Evolutionary conservation across 2,888 invertebrate species (phyloP).

Genomic region (Drosophila recens): DNA sequence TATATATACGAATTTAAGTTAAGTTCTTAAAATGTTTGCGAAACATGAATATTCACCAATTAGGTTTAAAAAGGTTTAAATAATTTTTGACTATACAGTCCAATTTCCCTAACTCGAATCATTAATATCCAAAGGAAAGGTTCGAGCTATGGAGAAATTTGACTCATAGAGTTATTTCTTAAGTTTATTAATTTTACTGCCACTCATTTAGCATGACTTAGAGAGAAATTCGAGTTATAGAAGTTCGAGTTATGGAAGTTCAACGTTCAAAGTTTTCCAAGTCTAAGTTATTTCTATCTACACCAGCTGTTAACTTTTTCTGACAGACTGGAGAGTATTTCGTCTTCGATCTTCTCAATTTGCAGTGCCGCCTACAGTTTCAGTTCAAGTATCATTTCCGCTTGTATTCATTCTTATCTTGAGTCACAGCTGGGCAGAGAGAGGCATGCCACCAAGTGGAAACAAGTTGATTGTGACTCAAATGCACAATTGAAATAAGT

Average conservation of each 20-base stretch:
- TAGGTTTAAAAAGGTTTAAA: too few relatives aligned
- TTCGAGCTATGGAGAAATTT: too few relatives aligned
- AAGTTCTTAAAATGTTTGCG: not conserved
- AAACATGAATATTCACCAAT: not conserved
- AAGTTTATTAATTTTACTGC: too few relatives aligned
- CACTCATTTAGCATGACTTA: too few relatives aligned
- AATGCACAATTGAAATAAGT: not conserved
- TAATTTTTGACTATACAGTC: not conserved
- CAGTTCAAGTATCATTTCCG: slow-evolving; percentile 28
- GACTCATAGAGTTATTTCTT: too few relatives aligned
- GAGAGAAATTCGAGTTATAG: too few relatives aligned
- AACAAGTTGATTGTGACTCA: slow-evolving; percentile 8
- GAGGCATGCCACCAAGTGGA: not conserved
- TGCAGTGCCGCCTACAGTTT: not conserved
- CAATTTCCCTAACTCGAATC: too few relatives aligned
- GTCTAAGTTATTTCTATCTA: not conserved
- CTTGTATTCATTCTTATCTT: slow-evolving; percentile 25
- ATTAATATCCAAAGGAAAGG: too few relatives aligned
- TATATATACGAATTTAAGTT: too few relatives aligned
- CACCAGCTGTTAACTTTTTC: not conserved
- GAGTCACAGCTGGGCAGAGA: slow-evolving; percentile 11
- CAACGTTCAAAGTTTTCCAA: not conserved
- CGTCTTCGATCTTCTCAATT: not conserved
- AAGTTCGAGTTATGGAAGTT: not conserved
- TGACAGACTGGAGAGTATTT: slow-evolving; percentile 1